Percentiles rank a stretch among this genome's conserved stretches.
These are phyloP conservation scores for Dryobates pubescens DNA, from an alignment of 2,797 vertebrate species.

Conservation along the genomic window DNA sequence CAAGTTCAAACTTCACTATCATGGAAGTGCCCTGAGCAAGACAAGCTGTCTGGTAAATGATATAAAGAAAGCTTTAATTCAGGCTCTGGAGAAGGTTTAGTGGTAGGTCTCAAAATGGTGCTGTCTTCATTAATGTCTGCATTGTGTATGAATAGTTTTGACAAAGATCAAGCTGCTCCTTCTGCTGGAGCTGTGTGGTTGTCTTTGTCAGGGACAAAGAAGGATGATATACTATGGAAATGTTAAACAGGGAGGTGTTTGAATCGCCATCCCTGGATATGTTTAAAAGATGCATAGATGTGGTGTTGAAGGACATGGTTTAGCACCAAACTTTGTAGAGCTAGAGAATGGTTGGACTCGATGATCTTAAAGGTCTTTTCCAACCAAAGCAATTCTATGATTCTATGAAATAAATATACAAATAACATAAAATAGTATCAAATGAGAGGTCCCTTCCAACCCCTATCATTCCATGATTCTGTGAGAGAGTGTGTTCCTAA, in stretches of 20 bases:
- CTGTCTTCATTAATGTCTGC: not conserved
- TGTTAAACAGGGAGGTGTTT: no score
- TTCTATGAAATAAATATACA: no score
- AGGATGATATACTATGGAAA: not conserved
- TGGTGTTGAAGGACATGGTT: no score
- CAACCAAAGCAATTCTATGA: no score
- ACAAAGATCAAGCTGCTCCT: not conserved
- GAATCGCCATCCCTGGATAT: no score
- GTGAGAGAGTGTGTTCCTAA: not conserved
- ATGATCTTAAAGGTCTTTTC: no score
- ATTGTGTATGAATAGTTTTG: not conserved
- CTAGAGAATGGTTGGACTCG: no score
- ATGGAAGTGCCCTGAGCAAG: not conserved
- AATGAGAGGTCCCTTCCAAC: no score
- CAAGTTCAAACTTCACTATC: not conserved
- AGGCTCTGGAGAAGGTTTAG: not conserved
- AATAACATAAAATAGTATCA: no score
- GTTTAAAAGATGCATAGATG: no score
- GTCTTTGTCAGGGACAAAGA: not conserved
- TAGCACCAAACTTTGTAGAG: no score
- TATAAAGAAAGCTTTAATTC: not conserved
- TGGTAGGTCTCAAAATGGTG: not conserved
- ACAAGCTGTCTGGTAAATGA: not conserved
- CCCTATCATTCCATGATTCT: no score
- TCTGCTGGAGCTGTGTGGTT: not conserved